These are phyloP conservation scores for Brachyptera risi DNA, from an alignment of 2,888 invertebrate genomes.

Conservation along the genomic window DNA sequence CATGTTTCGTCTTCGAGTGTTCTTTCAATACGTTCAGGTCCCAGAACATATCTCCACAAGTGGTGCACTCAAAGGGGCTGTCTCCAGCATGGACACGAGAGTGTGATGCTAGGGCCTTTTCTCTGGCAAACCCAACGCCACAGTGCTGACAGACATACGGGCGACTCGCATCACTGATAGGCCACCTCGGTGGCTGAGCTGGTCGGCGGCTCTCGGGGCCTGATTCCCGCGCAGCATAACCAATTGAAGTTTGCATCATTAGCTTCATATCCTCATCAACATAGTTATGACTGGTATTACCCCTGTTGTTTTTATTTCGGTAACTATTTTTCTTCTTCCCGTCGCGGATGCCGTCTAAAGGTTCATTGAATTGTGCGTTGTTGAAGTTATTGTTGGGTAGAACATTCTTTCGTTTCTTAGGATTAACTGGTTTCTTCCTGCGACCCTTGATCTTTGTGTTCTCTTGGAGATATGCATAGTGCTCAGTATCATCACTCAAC, in stretches of 20 bases:
- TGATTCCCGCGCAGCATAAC: slow-evolving; percentile 4
- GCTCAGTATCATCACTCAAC: slow-evolving; percentile 47
- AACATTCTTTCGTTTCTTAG: slow-evolving; percentile 44
- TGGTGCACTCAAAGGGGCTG: slow-evolving; percentile 72
- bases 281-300: slow-evolving; percentile 47
- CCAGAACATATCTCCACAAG: slow-evolving; percentile 82
- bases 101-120: slow-evolving; percentile 77
- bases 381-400: slow-evolving; percentile 34
- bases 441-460: slow-evolving; percentile 43
- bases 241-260: slow-evolving; percentile 40
- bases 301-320: slow-evolving; percentile 39
- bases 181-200: slow-evolving; percentile 45
- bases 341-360: slow-evolving; percentile 36
- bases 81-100: slow-evolving; percentile 73
- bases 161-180: slow-evolving; percentile 63
- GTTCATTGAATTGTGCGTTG: slow-evolving; percentile 16
- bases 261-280: slow-evolving; percentile 49
- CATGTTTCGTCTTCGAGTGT: slow-evolving; percentile 58
- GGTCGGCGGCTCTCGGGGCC: background rate
- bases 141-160: slow-evolving; percentile 78
- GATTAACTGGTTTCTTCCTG: slow-evolving; percentile 44
- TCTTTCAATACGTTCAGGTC: slow-evolving; percentile 56
- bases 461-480: slow-evolving; percentile 44
- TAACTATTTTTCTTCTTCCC: slow-evolving; percentile 37
- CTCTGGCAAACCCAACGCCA: slow-evolving; percentile 72